Base-by-base conservation (phyloP, 2,888 invertebrate genomes). In the Epicampocera succincta region DNA sequence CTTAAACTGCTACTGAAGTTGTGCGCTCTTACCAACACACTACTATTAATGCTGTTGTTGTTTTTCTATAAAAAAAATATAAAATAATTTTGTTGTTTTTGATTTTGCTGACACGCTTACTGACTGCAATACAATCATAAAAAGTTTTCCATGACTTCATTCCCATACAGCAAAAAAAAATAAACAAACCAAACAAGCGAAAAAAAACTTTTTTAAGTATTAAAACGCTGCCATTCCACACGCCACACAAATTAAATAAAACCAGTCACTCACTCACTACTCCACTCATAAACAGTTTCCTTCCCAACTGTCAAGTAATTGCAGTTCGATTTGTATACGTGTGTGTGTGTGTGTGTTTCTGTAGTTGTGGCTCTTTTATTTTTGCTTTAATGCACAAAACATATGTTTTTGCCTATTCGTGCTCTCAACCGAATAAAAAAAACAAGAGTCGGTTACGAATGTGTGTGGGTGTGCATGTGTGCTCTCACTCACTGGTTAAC, bases 101-200 rank as follows among this genome's bases (percentile, higher is more conserved):
- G 40, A 54, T 54, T 75, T 71, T 82, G 82, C 78, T 82, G 82
- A 82, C 82, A 82, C 78, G 82, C 74, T 82, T 71, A 82, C 78
- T 78, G 78, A 71, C 82, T 81, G 73, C 81, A 77, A 54, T 66
- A 44, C 44, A 68, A 44, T 58, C 8, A n/a, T 15, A 25, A 15
- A 75, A 78, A 81, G 56, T 78, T 82, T 82, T 78, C 82, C 78
- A 78, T 78, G 82, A 82, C 82, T 82, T 82, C 74, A 82, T 82
- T 82, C 82, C 61, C 82, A 82, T 74, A 48, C 66, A 78, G 15
- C 15, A 58, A 29, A 52, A 72, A 19, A 17, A 72, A 38, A 74
- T 15, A 72, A 33, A 33, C 5, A 29, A 29, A 29, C 29, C 29
- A 29, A 29, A 48, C 40, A n/a, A n/a, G n/a, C n/a, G n/a, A n/a